Conservation (phyloP, 1,140 invertebrate genomes). For the Cepaea nemoralis region DNA sequence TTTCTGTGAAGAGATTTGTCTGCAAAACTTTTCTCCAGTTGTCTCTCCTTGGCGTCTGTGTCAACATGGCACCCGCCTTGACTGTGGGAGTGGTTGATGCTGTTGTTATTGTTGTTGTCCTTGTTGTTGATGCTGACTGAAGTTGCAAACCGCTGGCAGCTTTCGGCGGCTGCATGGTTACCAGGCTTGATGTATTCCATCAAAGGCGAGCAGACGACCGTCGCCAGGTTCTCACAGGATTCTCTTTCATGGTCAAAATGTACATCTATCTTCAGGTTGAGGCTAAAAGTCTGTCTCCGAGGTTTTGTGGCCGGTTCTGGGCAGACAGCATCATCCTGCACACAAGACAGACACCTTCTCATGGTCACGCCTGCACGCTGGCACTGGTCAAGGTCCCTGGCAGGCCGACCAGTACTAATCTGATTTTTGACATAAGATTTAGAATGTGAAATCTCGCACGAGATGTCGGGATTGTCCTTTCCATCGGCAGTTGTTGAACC, state of each 20-base stretch:
- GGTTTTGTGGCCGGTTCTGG: background rate
- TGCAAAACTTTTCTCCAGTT: background rate
- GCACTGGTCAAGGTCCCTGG: background rate
- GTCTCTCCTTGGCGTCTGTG: background rate
- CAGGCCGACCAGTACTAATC: background rate
- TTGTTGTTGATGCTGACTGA: background rate
- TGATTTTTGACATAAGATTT: background rate
- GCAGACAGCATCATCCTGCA: background rate
- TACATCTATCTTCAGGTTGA: slow-evolving; percentile 14
- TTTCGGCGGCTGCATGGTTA: background rate
- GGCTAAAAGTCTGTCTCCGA: background rate
- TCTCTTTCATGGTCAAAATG: background rate
- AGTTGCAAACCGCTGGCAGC: background rate
- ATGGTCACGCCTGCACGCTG: background rate
- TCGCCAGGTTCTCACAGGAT: background rate
- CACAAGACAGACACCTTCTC: slow-evolving; percentile 1
- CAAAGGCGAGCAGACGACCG: background rate
- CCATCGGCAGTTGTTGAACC: too few relatives aligned
- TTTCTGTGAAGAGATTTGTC: background rate
- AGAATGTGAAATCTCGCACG: too few relatives aligned
- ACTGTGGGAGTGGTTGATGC: background rate
- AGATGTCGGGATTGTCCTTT: too few relatives aligned
- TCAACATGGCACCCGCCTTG: too few relatives aligned
- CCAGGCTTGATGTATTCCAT: background rate
- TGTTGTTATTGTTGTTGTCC: background rate